Conservation (phyloP, 2,113 vertebrate species). For the Protobothrops mucrosquamatus region DNA sequence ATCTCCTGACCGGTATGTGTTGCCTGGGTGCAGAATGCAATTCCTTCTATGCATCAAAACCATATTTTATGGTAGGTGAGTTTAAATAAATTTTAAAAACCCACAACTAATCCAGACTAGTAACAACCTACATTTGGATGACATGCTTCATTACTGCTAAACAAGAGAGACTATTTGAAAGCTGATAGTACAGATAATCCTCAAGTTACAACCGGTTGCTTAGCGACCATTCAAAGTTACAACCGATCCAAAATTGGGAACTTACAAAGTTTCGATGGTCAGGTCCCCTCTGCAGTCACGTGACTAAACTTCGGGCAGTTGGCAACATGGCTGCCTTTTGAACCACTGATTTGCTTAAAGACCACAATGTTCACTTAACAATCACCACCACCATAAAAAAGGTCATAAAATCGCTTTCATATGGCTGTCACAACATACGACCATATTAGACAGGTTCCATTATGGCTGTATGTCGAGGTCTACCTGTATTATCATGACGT, state of each 20-base stretch:
- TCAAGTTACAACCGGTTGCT: neutral
- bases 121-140: neutral
- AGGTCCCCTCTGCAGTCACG: neutral
- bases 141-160: neutral
- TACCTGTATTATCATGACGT: neutral
- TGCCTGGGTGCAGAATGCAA: neutral
- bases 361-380: neutral
- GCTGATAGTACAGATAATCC: neutral
- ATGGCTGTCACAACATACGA: neutral
- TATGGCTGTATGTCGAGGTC: neutral
- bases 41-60: neutral
- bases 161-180: neutral
- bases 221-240: neutral
- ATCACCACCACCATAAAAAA: neutral
- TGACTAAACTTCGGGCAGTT: neutral
- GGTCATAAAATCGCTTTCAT: neutral
- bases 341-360: neutral
- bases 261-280: neutral
- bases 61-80: neutral
- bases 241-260: neutral
- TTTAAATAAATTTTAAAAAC: neutral
- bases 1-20: neutral
- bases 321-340: neutral
- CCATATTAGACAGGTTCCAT: neutral
- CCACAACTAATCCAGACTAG: neutral